Conservation (phyloP, 2,113 vertebrate genomes). For the Amphilophus citrinellus region DNA sequence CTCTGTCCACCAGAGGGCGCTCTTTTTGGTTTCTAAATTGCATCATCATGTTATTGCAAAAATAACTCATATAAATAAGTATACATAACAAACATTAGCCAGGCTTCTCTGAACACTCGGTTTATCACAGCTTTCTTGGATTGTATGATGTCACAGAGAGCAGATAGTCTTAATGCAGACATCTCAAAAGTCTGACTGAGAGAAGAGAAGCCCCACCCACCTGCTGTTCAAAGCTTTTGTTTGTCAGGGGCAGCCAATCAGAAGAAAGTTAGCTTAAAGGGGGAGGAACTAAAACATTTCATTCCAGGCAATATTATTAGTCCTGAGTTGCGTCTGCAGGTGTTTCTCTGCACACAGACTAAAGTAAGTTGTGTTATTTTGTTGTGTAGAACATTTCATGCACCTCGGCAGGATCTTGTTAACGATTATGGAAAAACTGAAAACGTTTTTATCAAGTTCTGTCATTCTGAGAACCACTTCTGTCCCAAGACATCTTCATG, state of each 20-base stretch:
- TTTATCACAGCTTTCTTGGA: too few species aligned
- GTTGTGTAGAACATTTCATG: background rate
- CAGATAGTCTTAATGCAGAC: too few species aligned
- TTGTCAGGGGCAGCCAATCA: too few species aligned
- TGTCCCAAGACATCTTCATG: background rate
- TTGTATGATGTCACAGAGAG: too few species aligned
- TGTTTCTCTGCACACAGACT: background rate
- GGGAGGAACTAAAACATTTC: too few species aligned
- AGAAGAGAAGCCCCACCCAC: too few species aligned
- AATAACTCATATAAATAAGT: background rate
- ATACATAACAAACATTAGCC: background rate
- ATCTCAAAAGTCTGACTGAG: too few species aligned
- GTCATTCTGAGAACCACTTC: background rate
- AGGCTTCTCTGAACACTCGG: too few species aligned
- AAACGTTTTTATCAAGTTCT: background rate
- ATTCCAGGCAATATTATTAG: background rate
- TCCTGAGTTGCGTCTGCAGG: background rate
- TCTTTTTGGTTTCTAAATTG: background rate
- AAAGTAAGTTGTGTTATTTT: background rate
- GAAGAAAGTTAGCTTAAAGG: too few species aligned
- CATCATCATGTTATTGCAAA: background rate
- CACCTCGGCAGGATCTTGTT: background rate
- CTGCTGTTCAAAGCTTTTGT: too few species aligned
- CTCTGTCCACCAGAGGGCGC: background rate
- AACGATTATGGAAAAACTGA: background rate